These are phyloP conservation scores for Otolemur crassicaudatus DNA, from an alignment of 2,797 vertebrate genomes.

Conservation along the genomic window DNA sequence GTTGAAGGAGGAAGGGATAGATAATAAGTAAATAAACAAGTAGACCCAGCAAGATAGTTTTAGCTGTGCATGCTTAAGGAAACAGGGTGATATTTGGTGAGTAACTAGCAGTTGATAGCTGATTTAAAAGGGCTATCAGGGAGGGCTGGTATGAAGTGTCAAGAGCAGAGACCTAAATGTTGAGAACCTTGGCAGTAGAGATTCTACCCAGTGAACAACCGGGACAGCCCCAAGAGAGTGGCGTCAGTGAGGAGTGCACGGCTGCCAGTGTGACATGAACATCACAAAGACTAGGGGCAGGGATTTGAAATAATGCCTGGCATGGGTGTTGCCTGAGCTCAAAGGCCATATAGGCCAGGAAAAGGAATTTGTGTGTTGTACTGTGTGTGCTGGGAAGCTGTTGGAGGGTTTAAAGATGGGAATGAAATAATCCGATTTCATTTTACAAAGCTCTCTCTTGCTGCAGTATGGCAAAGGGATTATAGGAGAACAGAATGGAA, in stretches of 20 bases:
- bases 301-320: not conserved
- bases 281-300: not conserved
- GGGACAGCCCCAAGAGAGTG: not conserved
- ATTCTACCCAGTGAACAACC: not conserved
- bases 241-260: not conserved
- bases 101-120: not conserved
- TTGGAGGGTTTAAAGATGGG: not conserved
- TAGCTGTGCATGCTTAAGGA: not conserved
- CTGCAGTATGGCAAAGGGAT: not conserved
- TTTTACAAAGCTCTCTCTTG: conserved; percentile 28
- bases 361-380: not conserved
- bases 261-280: no score
- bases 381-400: not conserved
- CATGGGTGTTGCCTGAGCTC: not conserved
- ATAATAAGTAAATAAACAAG: not conserved
- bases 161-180: not conserved
- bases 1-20: not conserved
- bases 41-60: not conserved
- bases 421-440: conserved; percentile 56
- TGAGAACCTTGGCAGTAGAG: not conserved
- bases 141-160: not conserved
- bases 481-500: not conserved
- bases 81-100: not conserved
- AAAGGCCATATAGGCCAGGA: not conserved
- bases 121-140: not conserved